Conservation (phyloP, 2,797 vertebrate genomes). For the Craterocephalus amniculus region DNA sequence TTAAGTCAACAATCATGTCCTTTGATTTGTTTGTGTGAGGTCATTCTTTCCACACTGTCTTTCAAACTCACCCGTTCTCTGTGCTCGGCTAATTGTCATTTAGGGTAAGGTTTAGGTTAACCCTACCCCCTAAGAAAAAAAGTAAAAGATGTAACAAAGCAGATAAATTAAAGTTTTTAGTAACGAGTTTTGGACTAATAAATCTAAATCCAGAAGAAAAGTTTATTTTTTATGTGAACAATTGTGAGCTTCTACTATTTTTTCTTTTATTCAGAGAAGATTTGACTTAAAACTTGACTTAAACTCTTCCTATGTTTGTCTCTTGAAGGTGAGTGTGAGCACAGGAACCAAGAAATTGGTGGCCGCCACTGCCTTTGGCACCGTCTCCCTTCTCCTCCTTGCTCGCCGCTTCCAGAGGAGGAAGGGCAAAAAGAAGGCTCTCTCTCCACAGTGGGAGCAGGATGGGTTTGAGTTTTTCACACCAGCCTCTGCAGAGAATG, state of each 20-base stretch:
- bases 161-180: not conserved
- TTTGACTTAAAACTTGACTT: too few relatives aligned
- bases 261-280: not conserved
- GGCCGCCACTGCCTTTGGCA: slow-evolving; percentile 87
- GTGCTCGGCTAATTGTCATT: too few relatives aligned
- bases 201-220: not conserved
- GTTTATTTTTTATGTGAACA: not conserved
- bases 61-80: too few relatives aligned
- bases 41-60: too few relatives aligned
- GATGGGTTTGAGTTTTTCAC: slow-evolving; percentile 82
- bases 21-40: too few relatives aligned
- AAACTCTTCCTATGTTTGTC: not conserved
- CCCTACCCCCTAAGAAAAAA: too few relatives aligned
- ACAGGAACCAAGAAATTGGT: slow-evolving; percentile 90
- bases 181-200: not conserved
- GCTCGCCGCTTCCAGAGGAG: slow-evolving; percentile 92
- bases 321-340: slow-evolving; percentile 87
- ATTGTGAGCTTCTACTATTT: not conserved
- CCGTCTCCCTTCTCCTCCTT: slow-evolving; percentile 90
- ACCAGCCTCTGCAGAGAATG: slow-evolving; percentile 81
- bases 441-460: slow-evolving; percentile 84
- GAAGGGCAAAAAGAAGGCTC: slow-evolving; percentile 86
- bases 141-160: not conserved
- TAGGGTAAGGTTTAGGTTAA: too few relatives aligned
- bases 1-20: too few relatives aligned